Conservation (phyloP, 2,888 invertebrate species). For the Cataglyphis cursor region DNA sequence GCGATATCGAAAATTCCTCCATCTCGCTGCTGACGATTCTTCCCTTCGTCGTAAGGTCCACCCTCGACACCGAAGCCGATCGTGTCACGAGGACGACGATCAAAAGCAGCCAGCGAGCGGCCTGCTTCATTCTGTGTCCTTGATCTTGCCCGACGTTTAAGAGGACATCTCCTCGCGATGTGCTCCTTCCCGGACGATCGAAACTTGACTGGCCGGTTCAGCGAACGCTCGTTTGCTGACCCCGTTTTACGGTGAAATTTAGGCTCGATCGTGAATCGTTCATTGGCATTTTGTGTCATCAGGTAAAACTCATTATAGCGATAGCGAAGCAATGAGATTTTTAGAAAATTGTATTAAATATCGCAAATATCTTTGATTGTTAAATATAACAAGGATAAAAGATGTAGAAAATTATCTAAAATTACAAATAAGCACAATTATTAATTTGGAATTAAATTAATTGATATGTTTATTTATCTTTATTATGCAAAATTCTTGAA, state of each 20-base stretch:
- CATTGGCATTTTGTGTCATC: constrained; percentile 53
- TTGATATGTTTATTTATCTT: not conserved
- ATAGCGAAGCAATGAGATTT: not conserved
- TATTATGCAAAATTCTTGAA: not conserved
- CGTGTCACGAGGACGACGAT: constrained; percentile 30
- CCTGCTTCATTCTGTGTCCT: constrained; percentile 56
- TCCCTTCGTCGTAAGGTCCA: not conserved
- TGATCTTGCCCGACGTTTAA: constrained; percentile 52
- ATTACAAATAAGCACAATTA: not conserved
- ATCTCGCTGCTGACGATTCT: not conserved
- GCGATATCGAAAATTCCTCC: constrained; percentile 9
- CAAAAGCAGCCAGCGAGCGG: constrained; percentile 47
- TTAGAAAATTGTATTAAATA: not conserved
- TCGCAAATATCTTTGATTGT: not conserved
- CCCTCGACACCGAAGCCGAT: not conserved
- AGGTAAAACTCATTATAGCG: constrained; percentile 19
- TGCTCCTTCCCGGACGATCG: constrained; percentile 74
- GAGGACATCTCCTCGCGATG: constrained; percentile 69
- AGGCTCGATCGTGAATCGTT: constrained; percentile 70
- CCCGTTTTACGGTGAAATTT: constrained; percentile 84
- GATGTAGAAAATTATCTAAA: not conserved
- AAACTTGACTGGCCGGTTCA: constrained; percentile 80
- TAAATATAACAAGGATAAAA: not conserved
- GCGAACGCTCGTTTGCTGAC: constrained; percentile 80
- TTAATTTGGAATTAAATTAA: not conserved